Conservation (phyloP, 2,888 invertebrate species). For the Germaria angustata region DNA sequence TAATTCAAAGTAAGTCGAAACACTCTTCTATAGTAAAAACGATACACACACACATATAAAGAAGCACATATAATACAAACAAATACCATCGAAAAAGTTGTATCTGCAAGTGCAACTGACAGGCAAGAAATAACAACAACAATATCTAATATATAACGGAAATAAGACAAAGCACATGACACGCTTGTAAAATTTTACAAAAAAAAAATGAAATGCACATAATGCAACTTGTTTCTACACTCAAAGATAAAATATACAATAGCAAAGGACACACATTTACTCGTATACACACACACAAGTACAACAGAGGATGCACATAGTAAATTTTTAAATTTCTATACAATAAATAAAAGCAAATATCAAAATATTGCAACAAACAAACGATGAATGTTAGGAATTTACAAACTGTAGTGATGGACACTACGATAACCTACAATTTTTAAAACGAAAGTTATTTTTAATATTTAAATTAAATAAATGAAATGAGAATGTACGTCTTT, state of each 20-base stretch:
- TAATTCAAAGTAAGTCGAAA: neutral
- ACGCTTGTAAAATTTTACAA: constrained; percentile 33
- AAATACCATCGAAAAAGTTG: constrained; percentile 12
- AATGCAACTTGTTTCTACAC: neutral
- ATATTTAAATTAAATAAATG: no score
- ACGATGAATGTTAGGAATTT: neutral
- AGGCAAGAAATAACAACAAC: constrained; percentile 6
- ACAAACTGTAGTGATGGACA: neutral
- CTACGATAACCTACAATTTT: neutral
- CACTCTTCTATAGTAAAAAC: neutral
- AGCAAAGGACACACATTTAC: neutral
- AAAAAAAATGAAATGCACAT: neutral
- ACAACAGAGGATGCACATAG: neutral
- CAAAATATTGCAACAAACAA: neutral
- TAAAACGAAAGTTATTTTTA: no score
- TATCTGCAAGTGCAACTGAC: constrained; percentile 38
- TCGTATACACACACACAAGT: neutral
- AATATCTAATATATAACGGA: constrained; percentile 22
- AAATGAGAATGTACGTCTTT: no score
- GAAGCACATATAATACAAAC: neutral
- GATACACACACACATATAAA: neutral
- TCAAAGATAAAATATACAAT: neutral
- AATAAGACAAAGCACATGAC: constrained; percentile 52
- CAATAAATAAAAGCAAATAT: neutral
- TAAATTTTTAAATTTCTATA: neutral